Evolutionary conservation across 2,797 vertebrate species (phyloP), one percentile per base, ranked within the genome.

Genomic region (Nannoperca obscura): DNA sequence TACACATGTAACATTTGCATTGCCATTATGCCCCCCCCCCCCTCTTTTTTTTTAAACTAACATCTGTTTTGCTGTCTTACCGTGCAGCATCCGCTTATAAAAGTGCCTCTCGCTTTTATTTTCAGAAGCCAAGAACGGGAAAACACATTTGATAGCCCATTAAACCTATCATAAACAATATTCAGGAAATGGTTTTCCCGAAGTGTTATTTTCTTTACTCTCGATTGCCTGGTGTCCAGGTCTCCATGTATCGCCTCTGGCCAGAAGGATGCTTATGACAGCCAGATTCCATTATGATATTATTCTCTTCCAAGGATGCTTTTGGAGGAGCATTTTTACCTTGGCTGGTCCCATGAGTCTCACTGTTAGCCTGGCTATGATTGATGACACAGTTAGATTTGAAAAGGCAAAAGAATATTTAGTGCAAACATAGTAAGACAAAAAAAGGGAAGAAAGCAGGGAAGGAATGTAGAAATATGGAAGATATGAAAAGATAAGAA

Each of bases 231-330:
- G 52, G 67, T 89, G 75, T 83, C 83, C 60, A n/a, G 76, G 76
- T 86, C 61, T 83, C 65, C 17, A 15, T 86, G 81, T 74, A 85
- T 82, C 78, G 88, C 88, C 90, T 89, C 76, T 59, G 83, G 89
- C 86, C 86, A 88, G 62, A 85, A 84, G 72, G 70, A 53, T 82
- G 78, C 85, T 91, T 80, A 81, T 85, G 71, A 82, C 68, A 87
- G 81, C 78, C 84, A 87, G 87, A 93, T 93, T 90, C 88, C 87
- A 92, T 93, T 89, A 91, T 88, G 88, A 90, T 89, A 90, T 92
- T 89, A 88, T 89, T 91, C 82, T 83, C 76, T 78, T 86, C 80
- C 69, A 78, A 78, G 64, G 72, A 89, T 85, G 77, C 76, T 84
- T 90, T 91, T 85, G 73, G 80, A 86, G 73, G 68, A 77, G 71